Evolutionary conservation across 2,113 vertebrate species (phyloP), one percentile per base, ranked within the genome.

Genomic region (Microtus richardsoni): DNA sequence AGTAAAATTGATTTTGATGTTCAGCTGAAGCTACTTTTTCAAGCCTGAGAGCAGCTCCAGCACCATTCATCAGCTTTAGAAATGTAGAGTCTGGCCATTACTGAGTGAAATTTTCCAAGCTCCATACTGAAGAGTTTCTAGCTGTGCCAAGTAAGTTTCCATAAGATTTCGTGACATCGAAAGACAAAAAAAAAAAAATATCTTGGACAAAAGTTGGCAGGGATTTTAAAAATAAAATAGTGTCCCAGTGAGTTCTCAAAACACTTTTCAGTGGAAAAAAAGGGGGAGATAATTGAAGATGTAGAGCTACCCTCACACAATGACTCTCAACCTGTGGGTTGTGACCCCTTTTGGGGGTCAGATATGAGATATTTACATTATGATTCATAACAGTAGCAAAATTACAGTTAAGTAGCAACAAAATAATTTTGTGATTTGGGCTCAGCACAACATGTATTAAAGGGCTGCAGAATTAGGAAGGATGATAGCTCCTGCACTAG

Each of bases 241-340:
- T 93, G 36, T 91, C 92, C 87, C 82, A 79, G 22, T 91, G 52
- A 21, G 60, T 88, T 44, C 5, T 80, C 92, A 70, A 79, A 85
- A 84, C 95, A 30, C 11, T 64, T 73, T 88, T 89, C 79, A 68
- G 79, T 93, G 68, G 54, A 58, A 58, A 58, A 77, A 95, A 71
- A 87, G 71, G 89, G 68, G 93, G 7, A 7, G 2, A 54, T 94
- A 75, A 49, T 93, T 89, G 91, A 87, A 90, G 95, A 86, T 94
- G 47, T 93, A 95, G 82, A 92, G 91, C 88, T 91, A 44, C 89
- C 88, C 12, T 84, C 70, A 16, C 75, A 96, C 21, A 82, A 22
- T 58, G 22, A 11, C 26, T 60, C 36, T 60, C 24, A 39, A 83
- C 36, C 52, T 83, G 79, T 83, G 54, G n/a, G 7, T 60, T 7